Percentiles rank a stretch among this genome's conserved stretches.
Conservation (phyloP, 2,888 invertebrate genomes). For the Eucera pruinosa region DNA sequence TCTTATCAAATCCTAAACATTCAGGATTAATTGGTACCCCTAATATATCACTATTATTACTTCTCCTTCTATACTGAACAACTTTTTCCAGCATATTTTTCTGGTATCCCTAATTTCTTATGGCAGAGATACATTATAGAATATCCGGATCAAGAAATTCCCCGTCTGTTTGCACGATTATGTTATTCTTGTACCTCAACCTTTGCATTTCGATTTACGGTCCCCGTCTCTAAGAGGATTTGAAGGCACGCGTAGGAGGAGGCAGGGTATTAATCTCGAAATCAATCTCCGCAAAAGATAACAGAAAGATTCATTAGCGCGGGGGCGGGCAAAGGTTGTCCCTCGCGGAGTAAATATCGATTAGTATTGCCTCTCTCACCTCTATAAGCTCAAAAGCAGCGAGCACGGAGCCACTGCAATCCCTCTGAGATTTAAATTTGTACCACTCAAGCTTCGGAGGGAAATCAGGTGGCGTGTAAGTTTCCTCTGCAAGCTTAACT, state of each 20-base stretch:
- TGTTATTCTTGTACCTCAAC: not conserved
- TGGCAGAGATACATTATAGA: too few relatives aligned
- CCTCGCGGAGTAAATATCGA: constrained; percentile 27
- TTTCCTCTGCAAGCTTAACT: constrained; percentile 82
- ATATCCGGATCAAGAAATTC: not conserved
- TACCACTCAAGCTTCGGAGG: constrained; percentile 84
- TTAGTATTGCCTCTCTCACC: constrained; percentile 75
- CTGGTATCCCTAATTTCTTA: too few relatives aligned
- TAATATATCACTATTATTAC: too few relatives aligned
- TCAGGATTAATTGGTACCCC: too few relatives aligned
- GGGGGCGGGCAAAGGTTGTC: not conserved
- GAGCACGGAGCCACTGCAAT: constrained; percentile 83
- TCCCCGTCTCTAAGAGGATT: not conserved
- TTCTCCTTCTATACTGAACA: too few relatives aligned
- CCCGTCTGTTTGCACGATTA: not conserved
- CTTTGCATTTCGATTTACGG: not conserved
- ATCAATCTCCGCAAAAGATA: constrained; percentile 20
- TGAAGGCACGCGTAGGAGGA: not conserved
- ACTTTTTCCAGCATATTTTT: too few relatives aligned
- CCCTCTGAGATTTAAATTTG: constrained; percentile 80
- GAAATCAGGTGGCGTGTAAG: constrained; percentile 79
- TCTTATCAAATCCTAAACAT: too few relatives aligned
- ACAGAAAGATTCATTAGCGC: not conserved
- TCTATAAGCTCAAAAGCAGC: constrained; percentile 85
- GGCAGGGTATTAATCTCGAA: not conserved